A percentile compares a stretch with the other conserved stretches of the same genome.
Evolutionary conservation across 1,140 invertebrate species (phyloP).

Genomic region (Sycophaga agraensis): DNA sequence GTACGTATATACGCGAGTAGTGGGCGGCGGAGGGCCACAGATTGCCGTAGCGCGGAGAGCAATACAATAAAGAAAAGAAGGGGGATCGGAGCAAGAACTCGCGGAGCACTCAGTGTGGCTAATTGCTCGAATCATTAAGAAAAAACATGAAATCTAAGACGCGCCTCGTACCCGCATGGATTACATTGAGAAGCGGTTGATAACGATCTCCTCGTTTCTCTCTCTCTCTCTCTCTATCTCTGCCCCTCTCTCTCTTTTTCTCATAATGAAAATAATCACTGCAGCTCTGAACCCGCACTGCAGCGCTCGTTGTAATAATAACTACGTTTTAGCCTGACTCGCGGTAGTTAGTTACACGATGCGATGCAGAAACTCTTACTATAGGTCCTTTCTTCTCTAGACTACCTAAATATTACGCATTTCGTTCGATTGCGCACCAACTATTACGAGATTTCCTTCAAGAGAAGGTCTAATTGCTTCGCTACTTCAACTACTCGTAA

Average conservation of each 20-base stretch:
- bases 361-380: conserved; percentile 24
- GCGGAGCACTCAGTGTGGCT: conserved; percentile 57
- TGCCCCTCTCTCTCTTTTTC: too few species aligned
- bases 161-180: conserved; percentile 28
- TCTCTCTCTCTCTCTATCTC: too few species aligned
- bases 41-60: neutral
- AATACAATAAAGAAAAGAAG: conserved; percentile 27
- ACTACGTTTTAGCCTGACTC: conserved; percentile 40
- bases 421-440: neutral
- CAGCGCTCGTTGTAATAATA: conserved; percentile 47
- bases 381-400: conserved; percentile 21
- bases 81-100: conserved; percentile 50
- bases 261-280: conserved; percentile 59
- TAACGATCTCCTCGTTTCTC: conserved; percentile 46
- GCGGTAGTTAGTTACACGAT: conserved; percentile 29
- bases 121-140: conserved; percentile 60
- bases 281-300: conserved; percentile 32
- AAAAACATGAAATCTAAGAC: conserved; percentile 57
- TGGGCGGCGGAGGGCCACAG: neutral
- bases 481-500: too few species aligned
- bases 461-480: neutral
- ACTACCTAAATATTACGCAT: conserved; percentile 29
- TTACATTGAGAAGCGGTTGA: conserved; percentile 51
- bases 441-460: neutral
- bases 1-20: neutral